Conservation (phyloP, 2,113 vertebrate genomes). For the Synodontis membranacea region DNA sequence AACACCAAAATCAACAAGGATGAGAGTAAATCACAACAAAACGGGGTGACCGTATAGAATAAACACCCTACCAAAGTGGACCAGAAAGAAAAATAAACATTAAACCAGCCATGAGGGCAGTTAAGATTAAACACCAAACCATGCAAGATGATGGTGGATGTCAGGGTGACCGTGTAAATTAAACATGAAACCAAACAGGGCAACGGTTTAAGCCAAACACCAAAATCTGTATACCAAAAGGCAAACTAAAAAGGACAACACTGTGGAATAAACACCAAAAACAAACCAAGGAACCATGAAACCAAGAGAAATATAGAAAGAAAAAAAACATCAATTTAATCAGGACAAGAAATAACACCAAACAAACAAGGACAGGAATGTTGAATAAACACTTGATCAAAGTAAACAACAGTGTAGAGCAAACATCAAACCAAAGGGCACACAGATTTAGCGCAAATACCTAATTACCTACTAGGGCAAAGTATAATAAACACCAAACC, state of each 20-base stretch:
- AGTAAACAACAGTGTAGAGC: neutral
- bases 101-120: neutral
- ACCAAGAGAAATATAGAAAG: neutral
- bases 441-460: too few species aligned
- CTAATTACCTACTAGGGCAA: neutral
- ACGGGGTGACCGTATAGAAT: neutral
- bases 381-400: neutral
- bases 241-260: too few species aligned
- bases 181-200: neutral
- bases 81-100: neutral
- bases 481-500: neutral
- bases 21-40: neutral
- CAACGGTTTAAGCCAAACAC: neutral
- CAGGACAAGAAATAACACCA: neutral
- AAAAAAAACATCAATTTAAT: neutral
- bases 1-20: neutral
- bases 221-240: too few species aligned
- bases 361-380: neutral
- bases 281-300: too few species aligned
- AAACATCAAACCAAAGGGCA: neutral
- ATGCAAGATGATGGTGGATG: neutral
- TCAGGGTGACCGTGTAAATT: too few species aligned
- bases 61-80: neutral
- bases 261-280: neutral
- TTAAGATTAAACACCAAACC: neutral